Evolutionary conservation across 2,113 vertebrate species (phyloP), one percentile per base, ranked within the genome.

Genomic region (Cariama cristata): DNA sequence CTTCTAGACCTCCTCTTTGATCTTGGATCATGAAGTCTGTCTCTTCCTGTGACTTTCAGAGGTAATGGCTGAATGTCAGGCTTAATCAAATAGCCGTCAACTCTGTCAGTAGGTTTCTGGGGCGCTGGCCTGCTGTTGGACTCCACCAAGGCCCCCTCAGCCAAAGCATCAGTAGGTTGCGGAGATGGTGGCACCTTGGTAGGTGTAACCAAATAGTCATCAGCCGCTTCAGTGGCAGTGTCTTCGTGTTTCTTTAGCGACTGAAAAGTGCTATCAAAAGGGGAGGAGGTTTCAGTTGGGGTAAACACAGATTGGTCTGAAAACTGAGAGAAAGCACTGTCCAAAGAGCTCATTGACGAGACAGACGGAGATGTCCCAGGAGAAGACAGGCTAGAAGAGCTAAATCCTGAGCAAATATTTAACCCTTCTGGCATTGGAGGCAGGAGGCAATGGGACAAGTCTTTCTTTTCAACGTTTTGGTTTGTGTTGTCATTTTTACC

Each of bases 261-360:
- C 69, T 97, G 96, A 83, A 97, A 95, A 97, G 94, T 82, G 72
- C 97, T 98, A 35, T 98, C 96, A 0, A 98, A 94, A 45, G 98
- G 97, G 79, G 97, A 98, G 86, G 97, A 97, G 28, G 97, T 98
- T 88, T 98, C 98, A 13, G 97, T 98, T 44, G 98, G 94, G 21
- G 98, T 98, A 75, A 98, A 98, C 71, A 98, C 95, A 16, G 97
- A 97, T 33, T 98, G 98, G 89, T 99, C 99, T 15, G 99, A 99
- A 97, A 99, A 99, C 95, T 99, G 99, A n/a, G 99, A 99, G 94
- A 99, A 99, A 96, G 98, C 98, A 49, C 99, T 99, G 97, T 99
- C 99, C 92, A 99, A 96, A 33, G 99, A 99, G 96, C 99, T 99
- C 96, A 99, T 97, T 0, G 99, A 99, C 0, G 99, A 99, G 89